These are phyloP conservation scores for Ichneumoninae sp. DNA, from an alignment of 2,888 invertebrate species.

Conservation along the genomic window DNA sequence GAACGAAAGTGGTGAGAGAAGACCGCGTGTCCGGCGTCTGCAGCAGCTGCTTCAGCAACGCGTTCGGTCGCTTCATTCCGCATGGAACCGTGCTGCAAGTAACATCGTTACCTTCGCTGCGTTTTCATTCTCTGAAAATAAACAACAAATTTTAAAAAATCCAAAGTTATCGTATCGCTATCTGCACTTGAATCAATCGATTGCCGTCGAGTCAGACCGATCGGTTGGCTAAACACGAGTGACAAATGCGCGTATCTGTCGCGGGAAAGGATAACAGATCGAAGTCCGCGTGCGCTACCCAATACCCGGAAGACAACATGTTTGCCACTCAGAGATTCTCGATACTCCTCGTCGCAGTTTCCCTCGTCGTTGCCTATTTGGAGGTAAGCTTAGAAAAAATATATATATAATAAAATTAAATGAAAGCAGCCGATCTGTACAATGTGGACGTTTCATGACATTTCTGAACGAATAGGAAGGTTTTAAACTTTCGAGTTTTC, in stretches of 20 bases:
- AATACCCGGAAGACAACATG: conserved; percentile 59
- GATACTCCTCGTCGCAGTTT: conserved; percentile 59
- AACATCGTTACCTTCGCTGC: conserved; percentile 65
- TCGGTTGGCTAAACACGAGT: conserved; percentile 35
- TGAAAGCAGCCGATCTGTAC: background rate
- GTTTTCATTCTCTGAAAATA: background rate
- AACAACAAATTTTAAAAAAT: too few species aligned
- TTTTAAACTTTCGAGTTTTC: too few species aligned
- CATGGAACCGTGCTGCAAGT: conserved; percentile 73
- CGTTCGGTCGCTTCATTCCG: conserved; percentile 77
- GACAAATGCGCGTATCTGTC: conserved; percentile 53
- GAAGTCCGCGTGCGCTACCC: conserved; percentile 4
- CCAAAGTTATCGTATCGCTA: background rate
- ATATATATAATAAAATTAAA: background rate
- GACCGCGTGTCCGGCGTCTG: conserved; percentile 75
- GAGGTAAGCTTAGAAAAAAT: conserved; percentile 64
- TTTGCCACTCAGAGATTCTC: conserved; percentile 62
- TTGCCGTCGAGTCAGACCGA: background rate
- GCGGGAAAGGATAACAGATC: conserved; percentile 64
- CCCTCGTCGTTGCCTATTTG: conserved; percentile 59
- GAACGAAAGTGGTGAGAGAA: conserved; percentile 64
- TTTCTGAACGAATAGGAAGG: too few species aligned
- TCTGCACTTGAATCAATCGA: background rate
- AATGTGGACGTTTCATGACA: too few species aligned
- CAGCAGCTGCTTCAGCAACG: conserved; percentile 71